phyloP scores from a whole-genome alignment of 2,113 vertebrate genomes.

The Chamaetylas fuelleborni region DNA sequence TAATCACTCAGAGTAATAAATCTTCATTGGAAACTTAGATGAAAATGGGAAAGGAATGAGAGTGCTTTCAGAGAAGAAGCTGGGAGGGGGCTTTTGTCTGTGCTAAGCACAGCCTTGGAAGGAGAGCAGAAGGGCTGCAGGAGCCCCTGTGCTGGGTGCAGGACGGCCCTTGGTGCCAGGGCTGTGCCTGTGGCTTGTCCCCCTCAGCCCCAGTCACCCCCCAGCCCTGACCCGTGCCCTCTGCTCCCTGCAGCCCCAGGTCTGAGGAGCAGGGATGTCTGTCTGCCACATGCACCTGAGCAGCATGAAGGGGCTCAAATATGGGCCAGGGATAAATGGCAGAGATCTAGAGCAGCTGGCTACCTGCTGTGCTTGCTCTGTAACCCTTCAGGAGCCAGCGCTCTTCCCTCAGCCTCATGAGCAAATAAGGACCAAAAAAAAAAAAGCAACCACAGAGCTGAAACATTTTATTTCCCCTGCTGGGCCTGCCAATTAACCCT shows the following conservation, averaged over 20 bases:
- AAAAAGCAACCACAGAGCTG: background rate
- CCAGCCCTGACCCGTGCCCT: background rate
- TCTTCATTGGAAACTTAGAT: conserved; percentile 38
- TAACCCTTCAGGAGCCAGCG: conserved; percentile 26
- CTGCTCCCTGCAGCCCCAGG: fast-evolving
- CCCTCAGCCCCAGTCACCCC: fast-evolving
- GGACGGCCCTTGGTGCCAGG: background rate
- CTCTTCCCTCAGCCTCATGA: background rate
- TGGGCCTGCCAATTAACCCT: conserved; percentile 60
- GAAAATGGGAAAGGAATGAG: background rate
- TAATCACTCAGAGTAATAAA: conserved; percentile 50
- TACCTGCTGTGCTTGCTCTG: conserved; percentile 23
- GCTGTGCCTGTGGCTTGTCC: background rate
- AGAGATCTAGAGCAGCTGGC: conserved; percentile 8
- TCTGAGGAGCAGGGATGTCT: background rate
- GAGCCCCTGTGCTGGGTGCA: background rate
- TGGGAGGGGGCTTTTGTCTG: background rate
- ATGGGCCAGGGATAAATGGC: background rate
- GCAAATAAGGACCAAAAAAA: conserved; percentile 30
- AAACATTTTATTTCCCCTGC: conserved; percentile 46
- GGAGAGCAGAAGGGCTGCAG: background rate
- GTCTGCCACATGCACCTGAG: background rate
- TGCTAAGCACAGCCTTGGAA: background rate
- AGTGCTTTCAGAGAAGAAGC: background rate
- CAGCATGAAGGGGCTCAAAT: background rate